phyloP scores from a whole-genome alignment of 2,888 invertebrate genomes.

The Anodontia alba region DNA sequence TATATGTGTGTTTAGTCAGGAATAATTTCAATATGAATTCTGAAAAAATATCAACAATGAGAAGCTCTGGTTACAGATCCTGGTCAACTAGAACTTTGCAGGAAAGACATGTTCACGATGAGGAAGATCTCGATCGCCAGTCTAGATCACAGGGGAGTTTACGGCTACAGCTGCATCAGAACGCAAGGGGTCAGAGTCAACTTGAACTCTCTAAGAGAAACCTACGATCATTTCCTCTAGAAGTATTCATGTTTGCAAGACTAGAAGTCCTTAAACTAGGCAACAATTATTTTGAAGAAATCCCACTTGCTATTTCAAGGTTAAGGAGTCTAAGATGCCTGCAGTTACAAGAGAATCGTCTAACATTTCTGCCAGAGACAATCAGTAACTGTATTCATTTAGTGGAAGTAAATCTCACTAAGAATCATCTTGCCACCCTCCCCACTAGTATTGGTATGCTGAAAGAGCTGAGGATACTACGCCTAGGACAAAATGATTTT shows the following conservation, averaged over 20 bases:
- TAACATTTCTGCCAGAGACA: conserved; percentile 79
- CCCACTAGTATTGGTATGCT: conserved; percentile 70
- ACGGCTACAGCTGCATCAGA: conserved; percentile 61
- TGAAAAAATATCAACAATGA: conserved; percentile 40
- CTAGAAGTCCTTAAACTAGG: conserved; percentile 78
- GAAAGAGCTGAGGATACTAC: conserved; percentile 63
- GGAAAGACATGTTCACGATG: neutral
- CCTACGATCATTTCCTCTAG: conserved; percentile 72
- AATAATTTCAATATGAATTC: too few relatives aligned
- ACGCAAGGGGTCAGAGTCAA: conserved; percentile 70
- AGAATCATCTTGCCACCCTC: conserved; percentile 72
- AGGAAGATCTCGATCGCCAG: neutral
- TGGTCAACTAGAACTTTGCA: conserved; percentile 51
- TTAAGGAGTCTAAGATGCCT: conserved; percentile 76
- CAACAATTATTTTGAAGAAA: conserved; percentile 74
- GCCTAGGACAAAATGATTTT: conserved; percentile 78
- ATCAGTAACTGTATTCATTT: conserved; percentile 80
- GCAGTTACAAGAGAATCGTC: conserved; percentile 74
- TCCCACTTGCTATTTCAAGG: conserved; percentile 76
- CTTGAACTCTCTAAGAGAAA: conserved; percentile 73
- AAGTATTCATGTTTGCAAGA: conserved; percentile 73
- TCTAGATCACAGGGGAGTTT: conserved; percentile 29
- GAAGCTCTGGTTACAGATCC: conserved; percentile 58
- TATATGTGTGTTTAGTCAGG: too few relatives aligned
- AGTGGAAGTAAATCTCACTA: conserved; percentile 71